Evolutionary conservation across 2,888 invertebrate genomes (phyloP).

Genomic region (Drosophila maculinotata): DNA sequence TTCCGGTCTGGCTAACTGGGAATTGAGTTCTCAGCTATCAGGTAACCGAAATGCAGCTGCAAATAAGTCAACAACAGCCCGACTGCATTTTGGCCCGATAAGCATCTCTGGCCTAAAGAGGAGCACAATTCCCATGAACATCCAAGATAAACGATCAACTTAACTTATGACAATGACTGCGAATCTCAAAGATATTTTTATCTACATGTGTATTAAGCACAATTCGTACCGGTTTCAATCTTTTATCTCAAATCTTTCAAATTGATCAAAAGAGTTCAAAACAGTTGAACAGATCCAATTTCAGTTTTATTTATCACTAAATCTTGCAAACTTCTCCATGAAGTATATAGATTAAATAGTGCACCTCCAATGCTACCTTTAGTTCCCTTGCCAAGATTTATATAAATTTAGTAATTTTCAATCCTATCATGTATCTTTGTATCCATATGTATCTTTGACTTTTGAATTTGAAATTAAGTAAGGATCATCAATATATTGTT

Average conservation of each 20-base stretch:
- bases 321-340: no score
- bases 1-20: conserved; percentile 29
- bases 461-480: no score
- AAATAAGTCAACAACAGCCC: conserved; percentile 32
- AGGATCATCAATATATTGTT: no score
- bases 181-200: conserved; percentile 6
- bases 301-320: no score
- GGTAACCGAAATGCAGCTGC: conserved; percentile 45
- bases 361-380: no score
- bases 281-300: no score
- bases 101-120: conserved; percentile 30
- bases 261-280: neutral
- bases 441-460: no score
- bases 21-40: conserved; percentile 67
- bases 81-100: conserved; percentile 26
- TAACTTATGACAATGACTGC: conserved; percentile 20
- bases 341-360: no score
- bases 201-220: neutral
- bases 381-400: no score
- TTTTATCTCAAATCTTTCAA: neutral
- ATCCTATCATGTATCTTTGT: no score
- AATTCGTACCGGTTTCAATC: neutral
- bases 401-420: no score
- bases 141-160: conserved; percentile 41
- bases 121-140: conserved; percentile 19